A percentile compares a stretch with the other conserved stretches of the same genome.
phyloP scores from a whole-genome alignment of 2,113 vertebrate genomes.

The Charina bottae region DNA sequence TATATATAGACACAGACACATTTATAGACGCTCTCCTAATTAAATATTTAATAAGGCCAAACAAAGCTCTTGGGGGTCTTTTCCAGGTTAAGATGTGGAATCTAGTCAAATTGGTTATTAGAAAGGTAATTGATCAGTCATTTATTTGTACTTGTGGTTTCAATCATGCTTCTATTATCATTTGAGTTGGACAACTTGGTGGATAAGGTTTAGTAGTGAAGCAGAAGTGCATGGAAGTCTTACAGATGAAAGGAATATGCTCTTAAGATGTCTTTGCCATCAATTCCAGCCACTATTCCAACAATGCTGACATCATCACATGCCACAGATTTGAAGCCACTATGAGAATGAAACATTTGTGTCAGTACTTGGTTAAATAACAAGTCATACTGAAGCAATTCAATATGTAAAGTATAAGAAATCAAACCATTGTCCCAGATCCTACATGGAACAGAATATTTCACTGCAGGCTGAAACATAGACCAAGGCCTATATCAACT shows the following conservation, averaged over 20 bases:
- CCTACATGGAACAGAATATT: background rate
- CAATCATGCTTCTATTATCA: background rate
- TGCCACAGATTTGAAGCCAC: conserved; percentile 40
- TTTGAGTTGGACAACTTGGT: background rate
- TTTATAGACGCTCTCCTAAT: no score
- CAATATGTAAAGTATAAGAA: background rate
- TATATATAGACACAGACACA: background rate
- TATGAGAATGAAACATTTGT: conserved; percentile 7
- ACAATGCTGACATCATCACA: conserved; percentile 48
- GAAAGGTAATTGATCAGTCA: background rate
- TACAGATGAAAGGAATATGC: conserved; percentile 7
- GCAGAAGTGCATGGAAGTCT: background rate
- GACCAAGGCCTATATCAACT: background rate
- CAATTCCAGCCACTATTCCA: conserved; percentile 30
- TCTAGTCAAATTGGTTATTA: background rate
- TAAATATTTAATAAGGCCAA: background rate
- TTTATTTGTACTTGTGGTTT: background rate
- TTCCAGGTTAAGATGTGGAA: background rate
- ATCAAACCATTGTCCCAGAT: background rate
- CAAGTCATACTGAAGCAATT: background rate
- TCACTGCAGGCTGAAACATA: background rate
- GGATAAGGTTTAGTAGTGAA: background rate
- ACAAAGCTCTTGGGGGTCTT: background rate
- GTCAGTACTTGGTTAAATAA: background rate
- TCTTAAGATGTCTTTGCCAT: conserved; percentile 41